Conservation (phyloP, 2,797 vertebrate genomes). For the Sebastes vulpes region DNA sequence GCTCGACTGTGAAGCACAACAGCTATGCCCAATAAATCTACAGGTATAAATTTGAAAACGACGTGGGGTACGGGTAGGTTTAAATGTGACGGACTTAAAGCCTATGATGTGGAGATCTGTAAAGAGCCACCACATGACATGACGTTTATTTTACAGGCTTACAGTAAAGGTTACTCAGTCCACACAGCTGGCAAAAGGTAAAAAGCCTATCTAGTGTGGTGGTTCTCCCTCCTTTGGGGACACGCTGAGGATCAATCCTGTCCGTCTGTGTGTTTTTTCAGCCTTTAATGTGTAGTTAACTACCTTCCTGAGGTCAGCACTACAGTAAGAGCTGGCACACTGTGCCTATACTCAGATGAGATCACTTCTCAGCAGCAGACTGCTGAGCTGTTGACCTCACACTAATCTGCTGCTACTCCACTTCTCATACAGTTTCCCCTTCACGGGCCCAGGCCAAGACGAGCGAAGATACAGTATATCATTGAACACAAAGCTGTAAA, state of each 20-base stretch:
- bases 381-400: slow-evolving; percentile 85
- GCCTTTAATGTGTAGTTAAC: slow-evolving; percentile 79
- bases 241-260: slow-evolving; percentile 67
- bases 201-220: slow-evolving; percentile 50
- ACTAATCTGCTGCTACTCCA: slow-evolving; percentile 81
- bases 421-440: slow-evolving; percentile 72
- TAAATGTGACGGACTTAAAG: slow-evolving; percentile 26
- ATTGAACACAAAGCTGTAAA: slow-evolving; percentile 54
- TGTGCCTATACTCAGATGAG: slow-evolving; percentile 81
- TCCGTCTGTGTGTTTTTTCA: slow-evolving; percentile 74
- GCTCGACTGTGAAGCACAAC: slow-evolving; percentile 62
- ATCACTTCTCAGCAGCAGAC: slow-evolving; percentile 82
- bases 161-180: slow-evolving; percentile 36
- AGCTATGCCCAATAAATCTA: slow-evolving; percentile 49
- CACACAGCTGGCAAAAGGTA: slow-evolving; percentile 57
- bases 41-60: slow-evolving; percentile 55
- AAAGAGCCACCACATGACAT: slow-evolving; percentile 26
- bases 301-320: slow-evolving; percentile 82
- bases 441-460: slow-evolving; percentile 49
- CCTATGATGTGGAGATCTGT: slow-evolving; percentile 6
- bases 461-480: slow-evolving; percentile 56
- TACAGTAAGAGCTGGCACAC: slow-evolving; percentile 74
- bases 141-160: slow-evolving; percentile 53
- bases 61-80: background rate
- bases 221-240: slow-evolving; percentile 49